Conservation (phyloP, 2,113 vertebrate genomes). For the Chaetodon trifascialis region DNA sequence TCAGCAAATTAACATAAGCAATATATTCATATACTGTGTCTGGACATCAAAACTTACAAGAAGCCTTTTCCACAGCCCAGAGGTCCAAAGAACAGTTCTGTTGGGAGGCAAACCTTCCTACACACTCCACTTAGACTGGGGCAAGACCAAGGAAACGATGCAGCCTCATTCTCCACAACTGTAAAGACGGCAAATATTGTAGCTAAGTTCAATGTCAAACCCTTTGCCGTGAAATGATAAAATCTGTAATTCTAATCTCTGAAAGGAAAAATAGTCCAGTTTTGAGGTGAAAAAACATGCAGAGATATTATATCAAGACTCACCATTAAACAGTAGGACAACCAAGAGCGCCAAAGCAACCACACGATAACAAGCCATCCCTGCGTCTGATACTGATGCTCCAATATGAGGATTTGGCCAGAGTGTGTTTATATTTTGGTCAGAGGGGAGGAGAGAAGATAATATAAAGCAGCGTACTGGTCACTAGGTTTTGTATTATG, state of each 20-base stretch:
- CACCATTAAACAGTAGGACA: slow-evolving; percentile 76
- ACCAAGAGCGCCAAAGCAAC: slow-evolving; percentile 69
- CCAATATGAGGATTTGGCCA: slow-evolving; percentile 48
- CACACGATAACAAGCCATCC: slow-evolving; percentile 72
- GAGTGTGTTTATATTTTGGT: slow-evolving; percentile 50
- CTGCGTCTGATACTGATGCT: slow-evolving; percentile 33
- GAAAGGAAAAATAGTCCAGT: not conserved
- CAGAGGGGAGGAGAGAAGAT: slow-evolving; percentile 67
- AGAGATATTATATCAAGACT: slow-evolving; percentile 54
- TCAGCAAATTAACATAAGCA: not conserved
- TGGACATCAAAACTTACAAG: slow-evolving; percentile 71
- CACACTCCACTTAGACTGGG: slow-evolving; percentile 81
- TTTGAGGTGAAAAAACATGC: not conserved
- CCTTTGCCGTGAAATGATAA: not conserved
- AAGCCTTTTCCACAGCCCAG: slow-evolving; percentile 84
- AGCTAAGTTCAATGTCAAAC: not conserved
- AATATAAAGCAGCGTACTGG: slow-evolving; percentile 62
- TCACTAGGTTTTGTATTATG: slow-evolving; percentile 56
- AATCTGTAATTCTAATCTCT: not conserved
- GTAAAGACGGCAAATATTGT: slow-evolving; percentile 22
- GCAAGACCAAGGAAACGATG: slow-evolving; percentile 82
- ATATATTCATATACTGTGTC: not conserved
- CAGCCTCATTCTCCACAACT: slow-evolving; percentile 79
- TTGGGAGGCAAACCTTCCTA: slow-evolving; percentile 80
- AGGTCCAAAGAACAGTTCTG: slow-evolving; percentile 84